Percentiles rank a stretch among this genome's conserved stretches.
Evolutionary conservation across 2,888 invertebrate species (phyloP).

Genomic region (Monopis laevigella): DNA sequence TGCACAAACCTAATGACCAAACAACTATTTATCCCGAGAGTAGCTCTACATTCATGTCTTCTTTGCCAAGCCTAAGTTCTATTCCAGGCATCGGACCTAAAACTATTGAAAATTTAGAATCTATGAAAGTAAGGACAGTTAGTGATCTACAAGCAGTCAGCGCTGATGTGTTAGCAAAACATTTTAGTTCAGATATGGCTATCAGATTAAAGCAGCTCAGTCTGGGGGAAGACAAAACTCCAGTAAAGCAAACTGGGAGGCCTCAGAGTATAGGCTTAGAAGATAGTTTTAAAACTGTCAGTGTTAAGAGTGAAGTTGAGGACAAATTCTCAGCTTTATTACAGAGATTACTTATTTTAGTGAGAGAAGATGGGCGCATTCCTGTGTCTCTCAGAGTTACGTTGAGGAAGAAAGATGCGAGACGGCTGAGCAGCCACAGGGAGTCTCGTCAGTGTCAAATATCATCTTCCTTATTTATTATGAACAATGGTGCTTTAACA

Average conservation of each 20-base stretch:
- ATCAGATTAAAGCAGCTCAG: constrained; percentile 74
- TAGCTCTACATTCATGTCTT: constrained; percentile 71
- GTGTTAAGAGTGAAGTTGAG: constrained; percentile 77
- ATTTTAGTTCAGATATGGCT: constrained; percentile 75
- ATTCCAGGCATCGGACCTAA: constrained; percentile 83
- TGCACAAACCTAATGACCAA: constrained; percentile 85
- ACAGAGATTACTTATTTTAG: constrained; percentile 74
- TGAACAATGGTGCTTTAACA: constrained; percentile 53
- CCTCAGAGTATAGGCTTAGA: constrained; percentile 84
- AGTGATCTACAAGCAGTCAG: constrained; percentile 72
- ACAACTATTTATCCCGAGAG: constrained; percentile 79
- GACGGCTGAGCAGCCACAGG: constrained; percentile 73
- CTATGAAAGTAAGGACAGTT: constrained; percentile 73
- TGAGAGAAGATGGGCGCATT: constrained; percentile 81
- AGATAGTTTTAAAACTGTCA: constrained; percentile 79
- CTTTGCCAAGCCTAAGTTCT: constrained; percentile 67
- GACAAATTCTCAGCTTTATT: constrained; percentile 75
- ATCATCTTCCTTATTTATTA: constrained; percentile 70
- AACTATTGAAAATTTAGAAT: constrained; percentile 71
- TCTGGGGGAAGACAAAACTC: constrained; percentile 77
- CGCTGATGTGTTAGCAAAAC: constrained; percentile 66
- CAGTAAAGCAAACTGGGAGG: constrained; percentile 78
- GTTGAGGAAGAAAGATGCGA: constrained; percentile 75
- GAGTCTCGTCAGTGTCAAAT: constrained; percentile 82
- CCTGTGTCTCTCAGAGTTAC: constrained; percentile 80